A percentile compares a stretch with the other conserved stretches of the same genome.
phyloP scores from a whole-genome alignment of 1,140 invertebrate species.

The Leptinotarsa lineolata region DNA sequence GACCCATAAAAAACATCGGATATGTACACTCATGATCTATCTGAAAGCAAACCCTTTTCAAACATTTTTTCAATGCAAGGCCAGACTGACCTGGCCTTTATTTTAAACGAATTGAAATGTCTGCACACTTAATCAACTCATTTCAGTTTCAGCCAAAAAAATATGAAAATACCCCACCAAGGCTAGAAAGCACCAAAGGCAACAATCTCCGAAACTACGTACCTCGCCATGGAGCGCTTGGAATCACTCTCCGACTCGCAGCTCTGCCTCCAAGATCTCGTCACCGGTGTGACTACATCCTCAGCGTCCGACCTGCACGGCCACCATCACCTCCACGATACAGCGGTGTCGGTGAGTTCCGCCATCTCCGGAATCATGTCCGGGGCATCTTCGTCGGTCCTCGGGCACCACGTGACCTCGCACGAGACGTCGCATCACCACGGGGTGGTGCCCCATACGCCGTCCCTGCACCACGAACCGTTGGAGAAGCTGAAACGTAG shows the following conservation, averaged over 20 bases:
- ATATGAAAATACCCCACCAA: constrained; percentile 13
- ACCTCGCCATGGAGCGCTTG: constrained; percentile 59
- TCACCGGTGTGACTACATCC: constrained; percentile 58
- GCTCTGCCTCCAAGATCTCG: constrained; percentile 75
- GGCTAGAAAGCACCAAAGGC: constrained; percentile 1
- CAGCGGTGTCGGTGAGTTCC: constrained; percentile 67
- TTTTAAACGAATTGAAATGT: too few species aligned
- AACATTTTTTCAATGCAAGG: too few species aligned
- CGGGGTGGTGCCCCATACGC: constrained; percentile 56
- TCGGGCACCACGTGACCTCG: constrained; percentile 58
- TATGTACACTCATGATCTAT: too few species aligned
- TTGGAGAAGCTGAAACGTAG: constrained; percentile 82
- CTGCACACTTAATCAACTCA: neutral
- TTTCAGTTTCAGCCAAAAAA: constrained; percentile 24
- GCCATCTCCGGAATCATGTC: constrained; percentile 71
- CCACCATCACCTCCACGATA: constrained; percentile 65
- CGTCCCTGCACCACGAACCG: constrained; percentile 73
- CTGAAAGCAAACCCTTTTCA: too few species aligned
- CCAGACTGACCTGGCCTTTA: too few species aligned
- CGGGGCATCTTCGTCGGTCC: constrained; percentile 56
- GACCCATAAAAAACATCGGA: too few species aligned
- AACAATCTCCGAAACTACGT: constrained; percentile 21
- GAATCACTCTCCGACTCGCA: constrained; percentile 67
- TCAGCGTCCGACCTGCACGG: constrained; percentile 59
- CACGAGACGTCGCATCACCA: constrained; percentile 55